Conservation (phyloP, 2,113 vertebrate species). For the Nothocercus julius region DNA sequence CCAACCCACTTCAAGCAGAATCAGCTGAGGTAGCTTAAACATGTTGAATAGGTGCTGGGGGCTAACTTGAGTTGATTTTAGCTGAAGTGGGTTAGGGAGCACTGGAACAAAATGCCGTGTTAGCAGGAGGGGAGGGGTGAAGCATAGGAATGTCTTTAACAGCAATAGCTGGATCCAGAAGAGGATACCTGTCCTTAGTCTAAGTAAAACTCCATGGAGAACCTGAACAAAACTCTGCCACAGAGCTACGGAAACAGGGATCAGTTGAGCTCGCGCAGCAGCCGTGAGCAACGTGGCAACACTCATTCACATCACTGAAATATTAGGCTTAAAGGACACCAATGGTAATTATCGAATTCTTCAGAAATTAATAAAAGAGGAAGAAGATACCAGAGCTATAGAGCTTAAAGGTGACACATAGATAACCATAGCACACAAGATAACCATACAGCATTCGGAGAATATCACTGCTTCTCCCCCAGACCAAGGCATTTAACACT, state of each 20-base stretch:
- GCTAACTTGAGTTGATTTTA: neutral
- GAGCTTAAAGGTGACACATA: neutral
- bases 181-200: neutral
- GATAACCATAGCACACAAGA: too few species aligned
- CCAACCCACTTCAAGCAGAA: constrained; percentile 44
- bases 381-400: neutral
- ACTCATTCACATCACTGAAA: neutral
- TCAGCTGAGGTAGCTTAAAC: constrained; percentile 39
- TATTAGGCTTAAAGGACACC: neutral
- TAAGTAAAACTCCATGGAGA: neutral
- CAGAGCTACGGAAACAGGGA: neutral
- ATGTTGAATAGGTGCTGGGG: neutral
- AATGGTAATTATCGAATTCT: neutral
- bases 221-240: neutral
- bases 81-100: constrained; percentile 32
- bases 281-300: neutral
- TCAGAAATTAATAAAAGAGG: neutral
- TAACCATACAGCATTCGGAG: fast-evolving
- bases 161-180: neutral
- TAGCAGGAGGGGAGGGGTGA: neutral
- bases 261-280: neutral
- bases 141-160: neutral
- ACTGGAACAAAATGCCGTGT: constrained; percentile 18
- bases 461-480: neutral
- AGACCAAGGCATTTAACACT: neutral